Evolutionary conservation across 2,797 vertebrate genomes (phyloP).

Genomic region (Odontamblyopus lacepedii): DNA sequence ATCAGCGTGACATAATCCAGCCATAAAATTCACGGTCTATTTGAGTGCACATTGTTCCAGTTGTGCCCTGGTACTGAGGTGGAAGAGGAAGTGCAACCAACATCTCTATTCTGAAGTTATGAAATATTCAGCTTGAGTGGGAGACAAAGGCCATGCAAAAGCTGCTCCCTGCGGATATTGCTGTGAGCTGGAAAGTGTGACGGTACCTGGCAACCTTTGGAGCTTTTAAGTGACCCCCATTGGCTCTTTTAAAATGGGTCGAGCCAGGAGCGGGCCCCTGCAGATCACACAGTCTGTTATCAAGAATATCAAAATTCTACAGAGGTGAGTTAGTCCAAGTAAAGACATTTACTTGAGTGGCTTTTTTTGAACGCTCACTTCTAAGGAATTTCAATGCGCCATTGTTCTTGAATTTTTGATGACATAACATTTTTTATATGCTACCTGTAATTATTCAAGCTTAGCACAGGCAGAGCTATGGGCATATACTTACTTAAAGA

Average conservation of each 20-base stretch:
- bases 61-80: conserved; percentile 1
- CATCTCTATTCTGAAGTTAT: conserved; percentile 48
- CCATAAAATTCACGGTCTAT: neutral
- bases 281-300: conserved; percentile 38
- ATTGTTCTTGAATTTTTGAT: conserved; percentile 38
- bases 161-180: conserved; percentile 37
- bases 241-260: conserved; percentile 34
- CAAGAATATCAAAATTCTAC: conserved; percentile 31
- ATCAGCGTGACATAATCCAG: conserved; percentile 19
- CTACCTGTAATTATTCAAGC: neutral
- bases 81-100: conserved; percentile 21
- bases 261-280: conserved; percentile 6
- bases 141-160: conserved; percentile 49
- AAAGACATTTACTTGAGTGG: neutral
- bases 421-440: neutral
- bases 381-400: neutral
- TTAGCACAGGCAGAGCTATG: neutral
- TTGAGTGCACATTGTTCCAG: neutral
- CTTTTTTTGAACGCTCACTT: neutral
- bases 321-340: neutral
- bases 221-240: conserved; percentile 49
- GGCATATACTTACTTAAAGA: no score
- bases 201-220: conserved; percentile 41
- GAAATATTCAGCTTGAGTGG: conserved; percentile 62
- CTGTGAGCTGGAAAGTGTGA: conserved; percentile 25